These are phyloP conservation scores for Saccostrea echinata DNA, from an alignment of 1,140 invertebrate species.

Conservation along the genomic window DNA sequence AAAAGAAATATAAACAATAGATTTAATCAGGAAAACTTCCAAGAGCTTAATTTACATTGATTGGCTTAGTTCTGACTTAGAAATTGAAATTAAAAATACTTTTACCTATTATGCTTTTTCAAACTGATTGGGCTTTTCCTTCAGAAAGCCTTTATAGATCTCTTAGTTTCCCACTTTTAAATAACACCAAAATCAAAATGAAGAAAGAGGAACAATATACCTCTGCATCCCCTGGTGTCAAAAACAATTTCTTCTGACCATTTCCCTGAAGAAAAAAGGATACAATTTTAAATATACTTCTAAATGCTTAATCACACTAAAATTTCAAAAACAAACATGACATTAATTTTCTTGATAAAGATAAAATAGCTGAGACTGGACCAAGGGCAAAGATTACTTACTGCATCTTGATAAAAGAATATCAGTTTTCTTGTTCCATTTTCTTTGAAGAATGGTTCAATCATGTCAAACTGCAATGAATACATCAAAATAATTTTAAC, in stretches of 20 bases:
- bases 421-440: slow-evolving; percentile 92
- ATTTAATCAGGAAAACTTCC: too few relatives aligned
- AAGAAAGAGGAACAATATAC: slow-evolving; percentile 55
- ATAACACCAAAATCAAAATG: too few relatives aligned
- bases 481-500: too few relatives aligned
- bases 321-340: not conserved
- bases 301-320: not conserved
- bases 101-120: too few relatives aligned
- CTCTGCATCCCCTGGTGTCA: slow-evolving; percentile 92
- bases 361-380: not conserved
- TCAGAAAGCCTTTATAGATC: too few relatives aligned
- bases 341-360: not conserved
- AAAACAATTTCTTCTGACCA: slow-evolving; percentile 87
- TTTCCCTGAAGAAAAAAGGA: slow-evolving; percentile 42
- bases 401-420: slow-evolving; percentile 95
- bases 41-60: too few relatives aligned
- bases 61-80: too few relatives aligned
- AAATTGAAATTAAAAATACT: too few relatives aligned
- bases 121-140: too few relatives aligned
- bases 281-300: not conserved
- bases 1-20: too few relatives aligned
- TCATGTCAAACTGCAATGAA: slow-evolving; percentile 76
- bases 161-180: too few relatives aligned
- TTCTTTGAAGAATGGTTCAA: slow-evolving; percentile 92
- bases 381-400: slow-evolving; percentile 67